Percentiles rank a stretch among this genome's conserved stretches.
Evolutionary conservation across 2,797 vertebrate species (phyloP).

Genomic region (Miichthys miiuy): DNA sequence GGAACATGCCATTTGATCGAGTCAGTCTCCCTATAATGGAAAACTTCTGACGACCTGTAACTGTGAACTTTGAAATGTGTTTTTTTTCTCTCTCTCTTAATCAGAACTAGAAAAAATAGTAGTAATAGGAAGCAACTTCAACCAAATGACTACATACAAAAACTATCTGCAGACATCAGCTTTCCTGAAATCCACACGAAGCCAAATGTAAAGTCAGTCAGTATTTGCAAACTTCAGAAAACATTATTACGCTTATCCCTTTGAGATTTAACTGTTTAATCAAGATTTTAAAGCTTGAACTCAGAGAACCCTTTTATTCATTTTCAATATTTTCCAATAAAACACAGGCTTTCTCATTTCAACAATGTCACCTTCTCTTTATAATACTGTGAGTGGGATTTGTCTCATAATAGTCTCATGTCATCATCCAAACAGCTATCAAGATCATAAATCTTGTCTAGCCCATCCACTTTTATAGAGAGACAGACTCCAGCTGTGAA

Average conservation of each 20-base stretch:
- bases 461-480: slow-evolving; percentile 21
- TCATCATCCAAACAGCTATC: slow-evolving; percentile 19
- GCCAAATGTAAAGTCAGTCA: slow-evolving; percentile 25
- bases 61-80: slow-evolving; percentile 12
- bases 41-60: slow-evolving; percentile 36
- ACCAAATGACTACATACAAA: slow-evolving; percentile 31
- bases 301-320: background rate
- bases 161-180: slow-evolving; percentile 23
- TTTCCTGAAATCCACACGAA: slow-evolving; percentile 30
- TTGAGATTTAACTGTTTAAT: slow-evolving; percentile 1
- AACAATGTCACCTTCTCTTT: slow-evolving; percentile 38
- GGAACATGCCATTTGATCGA: background rate
- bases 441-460: slow-evolving; percentile 38
- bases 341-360: background rate
- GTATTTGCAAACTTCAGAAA: slow-evolving; percentile 23
- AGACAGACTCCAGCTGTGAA: slow-evolving; percentile 15
- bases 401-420: slow-evolving; percentile 19
- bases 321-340: slow-evolving; percentile 6
- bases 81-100: background rate
- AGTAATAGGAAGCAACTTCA: slow-evolving; percentile 43
- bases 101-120: slow-evolving; percentile 8
- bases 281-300: slow-evolving; percentile 28
- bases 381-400: slow-evolving; percentile 21
- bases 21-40: slow-evolving; percentile 20
- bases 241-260: slow-evolving; percentile 1